Percentiles rank a stretch among this genome's conserved stretches.
Conservation (phyloP, 2,113 vertebrate species). For the Chionomys nivalis region DNA sequence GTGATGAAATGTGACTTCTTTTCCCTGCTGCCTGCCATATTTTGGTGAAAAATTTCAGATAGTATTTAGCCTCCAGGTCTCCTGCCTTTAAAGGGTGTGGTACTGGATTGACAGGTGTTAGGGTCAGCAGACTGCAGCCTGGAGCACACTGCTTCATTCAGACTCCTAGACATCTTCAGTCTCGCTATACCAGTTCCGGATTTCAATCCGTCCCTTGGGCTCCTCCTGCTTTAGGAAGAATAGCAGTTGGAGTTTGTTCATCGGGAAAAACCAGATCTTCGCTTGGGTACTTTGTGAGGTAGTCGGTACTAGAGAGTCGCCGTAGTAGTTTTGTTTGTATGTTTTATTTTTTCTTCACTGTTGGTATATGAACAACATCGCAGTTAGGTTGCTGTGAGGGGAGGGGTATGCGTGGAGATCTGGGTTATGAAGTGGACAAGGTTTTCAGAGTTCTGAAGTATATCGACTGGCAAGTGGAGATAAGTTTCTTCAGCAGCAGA, state of each 20-base stretch:
- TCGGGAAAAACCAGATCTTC: neutral
- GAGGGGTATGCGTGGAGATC: neutral
- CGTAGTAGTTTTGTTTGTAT: neutral
- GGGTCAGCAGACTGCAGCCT: neutral
- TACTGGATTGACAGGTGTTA: neutral
- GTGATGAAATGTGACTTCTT: neutral
- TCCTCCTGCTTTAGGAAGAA: neutral
- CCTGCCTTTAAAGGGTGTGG: neutral
- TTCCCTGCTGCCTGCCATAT: neutral
- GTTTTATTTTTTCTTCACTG: neutral
- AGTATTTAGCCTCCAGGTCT: neutral
- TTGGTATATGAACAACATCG: neutral
- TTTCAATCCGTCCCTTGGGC: neutral
- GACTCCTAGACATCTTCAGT: neutral
- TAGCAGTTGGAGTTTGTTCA: neutral
- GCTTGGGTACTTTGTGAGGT: neutral
- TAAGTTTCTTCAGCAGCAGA: neutral
- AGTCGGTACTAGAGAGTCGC: neutral
- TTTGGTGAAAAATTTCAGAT: neutral
- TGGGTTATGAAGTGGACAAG: neutral
- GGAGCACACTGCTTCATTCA: slow-evolving; percentile 43
- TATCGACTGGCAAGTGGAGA: neutral
- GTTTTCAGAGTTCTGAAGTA: slow-evolving; percentile 1
- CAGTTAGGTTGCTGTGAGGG: neutral
- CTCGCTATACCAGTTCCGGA: neutral